Evolutionary conservation across 2,888 invertebrate species (phyloP), one percentile per base, ranked within the genome.

Genomic region (Eilema caniola): DNA sequence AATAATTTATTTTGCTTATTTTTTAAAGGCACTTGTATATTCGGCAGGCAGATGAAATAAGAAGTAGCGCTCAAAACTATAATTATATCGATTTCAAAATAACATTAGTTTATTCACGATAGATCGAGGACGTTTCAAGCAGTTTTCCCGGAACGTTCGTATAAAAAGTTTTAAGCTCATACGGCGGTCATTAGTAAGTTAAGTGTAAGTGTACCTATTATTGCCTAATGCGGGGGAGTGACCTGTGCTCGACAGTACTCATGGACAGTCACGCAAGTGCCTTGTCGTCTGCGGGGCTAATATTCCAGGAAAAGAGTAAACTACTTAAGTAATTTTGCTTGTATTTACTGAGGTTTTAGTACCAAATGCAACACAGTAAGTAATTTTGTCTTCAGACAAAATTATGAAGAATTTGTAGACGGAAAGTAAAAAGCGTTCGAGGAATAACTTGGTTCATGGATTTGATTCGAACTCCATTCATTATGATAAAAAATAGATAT

Each of bases 151-250:
- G n/a, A 53, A 10, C 10, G 53, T 53, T n/a, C n/a, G 53, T 53
- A n/a, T 8, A 2, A 47, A 47, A 53, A 53, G 3, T 47, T 47
- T 20, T 20, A 47, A 47, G 47, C 47, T 53, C 20, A 2, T 53
- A 53, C 53, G 53, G n/a, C 53, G 53, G n/a, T 53, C 53, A 53
- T 53, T 53, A 53, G 53, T n/a, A 20, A 53, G n/a, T n/a, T n/a
- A 8, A 20, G 53, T 16, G 20, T 20, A 47, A 47, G 33, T 41
- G 16, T 41, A 41, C 16, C 16, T 41, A 41, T 53, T 53, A 53
- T 16, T 53, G 5, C 53, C 53, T 53, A 53, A 53, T 53, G 53
- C n/a, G 53, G 53, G 53, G 53, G 53, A 53, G n/a, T 53, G 53
- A 53, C 53, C 53, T 53, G 53, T n/a, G n/a, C n/a, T n/a, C 53